Evolutionary conservation across 2,888 invertebrate species (phyloP), one percentile per base, ranked within the genome.

Genomic region (Melieria omissa): DNA sequence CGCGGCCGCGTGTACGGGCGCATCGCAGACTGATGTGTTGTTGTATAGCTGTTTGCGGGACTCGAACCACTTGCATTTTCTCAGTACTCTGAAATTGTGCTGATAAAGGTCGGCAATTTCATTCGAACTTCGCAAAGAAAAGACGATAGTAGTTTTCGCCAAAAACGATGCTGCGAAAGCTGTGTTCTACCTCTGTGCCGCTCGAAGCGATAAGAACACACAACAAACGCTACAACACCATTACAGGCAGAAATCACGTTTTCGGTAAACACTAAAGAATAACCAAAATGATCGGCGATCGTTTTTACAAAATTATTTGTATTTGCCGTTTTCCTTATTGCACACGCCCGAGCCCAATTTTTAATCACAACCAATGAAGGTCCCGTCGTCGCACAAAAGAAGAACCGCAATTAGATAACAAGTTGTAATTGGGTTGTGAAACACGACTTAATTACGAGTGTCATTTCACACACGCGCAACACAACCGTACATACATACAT

Each of bases 391-490:
- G 66, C 57, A 70, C 68, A 67, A 73, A 70, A 61, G 70, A 72
- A 63, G 57, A 46, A 14, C 76, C 75, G 75, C 81, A 83, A 83
- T 85, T 82, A 81, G 85, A 85, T 85, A 85, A 82, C 84, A 83
- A 78, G 73, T 77, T 85, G 86, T 85, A 79, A 78, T 80, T 80
- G 77, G 70, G 79, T 80, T 85, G 86, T 85, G 84, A 85, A 81
- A 86, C 86, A 86, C 80, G 84, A 81, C 81, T 82, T 84, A 84
- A 86, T 86, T 85, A 86, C 80, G 78, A 76, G 69, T 78, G 75
- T 78, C 74, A 55, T 57, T 79, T 81, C 80, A 71, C 29, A 29
- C 29, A 29, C 29, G 29, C 29, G 29, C 29, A 29, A 29, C 29
- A 29, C 2, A 29, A 29, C 29, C 29, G 29, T 29, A 29, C 29